These are phyloP conservation scores for Drosophila fuyamai DNA, from an alignment of 1,140 invertebrate species.

Conservation along the genomic window DNA sequence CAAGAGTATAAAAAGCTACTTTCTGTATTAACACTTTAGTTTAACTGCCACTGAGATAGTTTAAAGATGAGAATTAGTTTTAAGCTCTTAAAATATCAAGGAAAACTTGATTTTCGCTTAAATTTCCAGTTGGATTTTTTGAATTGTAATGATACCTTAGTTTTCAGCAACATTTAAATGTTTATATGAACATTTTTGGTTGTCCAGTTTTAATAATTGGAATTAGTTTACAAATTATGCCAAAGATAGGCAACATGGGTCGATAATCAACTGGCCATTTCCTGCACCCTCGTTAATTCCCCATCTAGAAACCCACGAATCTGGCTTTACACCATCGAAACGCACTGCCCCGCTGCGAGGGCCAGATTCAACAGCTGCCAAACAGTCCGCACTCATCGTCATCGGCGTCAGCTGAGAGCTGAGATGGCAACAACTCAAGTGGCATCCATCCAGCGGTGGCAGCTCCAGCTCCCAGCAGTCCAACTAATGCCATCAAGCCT, in stretches of 20 bases:
- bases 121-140: too few relatives aligned
- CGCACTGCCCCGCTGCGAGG: constrained; percentile 14
- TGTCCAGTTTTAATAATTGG: too few relatives aligned
- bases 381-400: constrained; percentile 51
- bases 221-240: too few relatives aligned
- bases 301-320: neutral
- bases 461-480: constrained; percentile 53
- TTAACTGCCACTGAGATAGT: neutral
- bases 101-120: too few relatives aligned
- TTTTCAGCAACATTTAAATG: too few relatives aligned
- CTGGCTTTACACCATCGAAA: constrained; percentile 16
- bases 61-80: neutral
- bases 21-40: neutral
- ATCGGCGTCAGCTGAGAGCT: constrained; percentile 33
- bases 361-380: constrained; percentile 67
- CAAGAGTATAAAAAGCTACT: neutral
- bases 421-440: constrained; percentile 72
- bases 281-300: neutral
- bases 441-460: constrained; percentile 51
- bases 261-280: neutral
- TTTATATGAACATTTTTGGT: too few relatives aligned
- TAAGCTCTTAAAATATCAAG: too few relatives aligned
- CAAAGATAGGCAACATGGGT: too few relatives aligned
- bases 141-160: too few relatives aligned
- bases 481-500: constrained; percentile 81